Conservation (phyloP, 92 coral and sea anemone species). For the Actinostola sp. region DNA sequence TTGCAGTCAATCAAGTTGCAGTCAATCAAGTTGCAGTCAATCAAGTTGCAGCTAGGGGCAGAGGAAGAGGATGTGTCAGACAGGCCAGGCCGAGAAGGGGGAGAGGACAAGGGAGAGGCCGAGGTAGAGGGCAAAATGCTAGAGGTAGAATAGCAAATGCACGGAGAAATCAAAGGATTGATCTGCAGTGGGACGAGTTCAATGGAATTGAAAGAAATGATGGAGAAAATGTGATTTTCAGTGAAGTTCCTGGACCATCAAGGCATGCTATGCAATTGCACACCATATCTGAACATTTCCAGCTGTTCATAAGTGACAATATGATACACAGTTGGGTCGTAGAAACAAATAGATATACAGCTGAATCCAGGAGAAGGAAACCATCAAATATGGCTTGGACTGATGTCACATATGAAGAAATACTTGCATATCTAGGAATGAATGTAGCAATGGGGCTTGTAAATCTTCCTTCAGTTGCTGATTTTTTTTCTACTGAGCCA, state of each 20-base stretch:
- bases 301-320: slow-evolving; percentile 13
- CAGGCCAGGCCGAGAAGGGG: too few relatives aligned
- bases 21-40: too few relatives aligned
- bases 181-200: too few relatives aligned
- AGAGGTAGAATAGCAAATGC: too few relatives aligned
- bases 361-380: slow-evolving; percentile 19
- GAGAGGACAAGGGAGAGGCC: too few relatives aligned
- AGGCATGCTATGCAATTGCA: slow-evolving; percentile 28
- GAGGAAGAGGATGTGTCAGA: neutral
- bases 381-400: slow-evolving; percentile 13
- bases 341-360: slow-evolving; percentile 51
- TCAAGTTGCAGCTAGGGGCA: too few relatives aligned
- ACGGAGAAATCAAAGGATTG: too few relatives aligned
- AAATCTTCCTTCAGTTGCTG: slow-evolving; percentile 23
- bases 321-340: slow-evolving; percentile 14
- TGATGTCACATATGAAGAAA: slow-evolving; percentile 35
- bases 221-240: neutral
- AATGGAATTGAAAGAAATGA: too few relatives aligned
- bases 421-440: slow-evolving; percentile 31
- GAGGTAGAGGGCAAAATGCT: too few relatives aligned
- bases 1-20: too few relatives aligned
- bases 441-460: slow-evolving; percentile 36
- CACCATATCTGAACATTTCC: slow-evolving; percentile 15
- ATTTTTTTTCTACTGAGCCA: slow-evolving; percentile 32
- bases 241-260: slow-evolving; percentile 40